Evolutionary conservation across 2,113 vertebrate genomes (phyloP), one percentile per base, ranked within the genome.

Genomic region (Meriones unguiculatus): DNA sequence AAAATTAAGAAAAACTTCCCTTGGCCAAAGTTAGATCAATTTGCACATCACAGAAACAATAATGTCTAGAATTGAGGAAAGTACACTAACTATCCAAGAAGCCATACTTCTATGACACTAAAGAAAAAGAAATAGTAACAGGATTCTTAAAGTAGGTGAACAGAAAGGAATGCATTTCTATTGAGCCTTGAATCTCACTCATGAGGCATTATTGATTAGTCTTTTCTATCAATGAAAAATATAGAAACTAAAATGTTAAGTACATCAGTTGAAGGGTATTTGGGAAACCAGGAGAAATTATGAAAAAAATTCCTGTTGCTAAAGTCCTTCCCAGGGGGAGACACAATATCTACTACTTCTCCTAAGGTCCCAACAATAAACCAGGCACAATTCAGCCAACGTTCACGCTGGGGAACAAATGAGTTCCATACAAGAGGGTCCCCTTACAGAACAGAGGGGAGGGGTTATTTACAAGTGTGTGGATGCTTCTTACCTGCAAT

Each of bases 201-300:
- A 70, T 88, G 70, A 93, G 15, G 32, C 46, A 72, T 54, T 95
- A 89, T 41, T 80, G 18, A 93, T 70, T 81, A 91, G 91, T 87
- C 62, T 96, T 84, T 64, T 94, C 18, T 85, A 72, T 95, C 76
- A 92, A 17, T 88, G 41, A 30, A 87, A 54, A 87, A 90, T 62
- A 77, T 18, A 80, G 38, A 82, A 97, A 72, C 62, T 93, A 89
- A 18, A 95, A 92, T 85, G 59, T 32, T 86, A 85, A 95, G 90
- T 77, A 88, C 10, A 80, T n/a, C 57, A 81, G n/a, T 89, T 97
- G 67, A 64, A 90, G 7, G 81, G 10, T 38, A 90, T 88, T 90
- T 85, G 54, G 75, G 17, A 95, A 59, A 65, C 30, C 57, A 90
- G 32, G 20, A 13, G 28, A 91, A 38, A 89, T 89, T 92, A 89